phyloP scores from a whole-genome alignment of 2,113 vertebrate species.

The Coptodon rendalli region DNA sequence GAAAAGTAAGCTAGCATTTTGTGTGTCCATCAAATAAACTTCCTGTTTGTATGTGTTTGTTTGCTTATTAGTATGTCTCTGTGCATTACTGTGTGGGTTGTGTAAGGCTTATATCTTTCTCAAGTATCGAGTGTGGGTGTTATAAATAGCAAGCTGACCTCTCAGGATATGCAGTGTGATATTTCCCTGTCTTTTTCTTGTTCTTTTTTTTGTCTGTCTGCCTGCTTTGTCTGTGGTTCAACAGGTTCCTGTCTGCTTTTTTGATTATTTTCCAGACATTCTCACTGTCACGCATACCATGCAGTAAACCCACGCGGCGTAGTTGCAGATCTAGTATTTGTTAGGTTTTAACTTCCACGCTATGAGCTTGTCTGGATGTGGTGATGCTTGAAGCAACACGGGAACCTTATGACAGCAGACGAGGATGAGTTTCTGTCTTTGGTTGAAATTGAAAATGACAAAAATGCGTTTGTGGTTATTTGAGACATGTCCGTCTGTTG shows the following conservation, averaged over 20 bases:
- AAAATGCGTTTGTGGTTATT: background rate
- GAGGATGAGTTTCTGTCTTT: background rate
- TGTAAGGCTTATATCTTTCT: background rate
- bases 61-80: background rate
- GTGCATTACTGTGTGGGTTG: background rate
- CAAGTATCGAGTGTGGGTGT: background rate
- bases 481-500: background rate
- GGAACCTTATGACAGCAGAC: background rate
- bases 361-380: background rate
- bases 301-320: background rate
- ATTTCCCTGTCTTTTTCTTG: background rate
- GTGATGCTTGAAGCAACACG: background rate
- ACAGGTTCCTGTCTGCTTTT: conserved; percentile 11
- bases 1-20: background rate
- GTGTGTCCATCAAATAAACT: background rate
- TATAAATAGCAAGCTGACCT: background rate
- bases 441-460: background rate
- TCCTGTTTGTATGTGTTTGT: background rate
- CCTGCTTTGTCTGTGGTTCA: conserved; percentile 9
- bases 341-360: background rate
- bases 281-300: background rate
- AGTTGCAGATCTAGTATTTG: background rate
- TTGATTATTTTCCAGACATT: background rate
- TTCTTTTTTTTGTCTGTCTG: background rate
- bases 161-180: background rate